Evolutionary conservation across 1,140 invertebrate species (phyloP), one percentile per base, ranked within the genome.

Genomic region (Drosophila sproati): DNA sequence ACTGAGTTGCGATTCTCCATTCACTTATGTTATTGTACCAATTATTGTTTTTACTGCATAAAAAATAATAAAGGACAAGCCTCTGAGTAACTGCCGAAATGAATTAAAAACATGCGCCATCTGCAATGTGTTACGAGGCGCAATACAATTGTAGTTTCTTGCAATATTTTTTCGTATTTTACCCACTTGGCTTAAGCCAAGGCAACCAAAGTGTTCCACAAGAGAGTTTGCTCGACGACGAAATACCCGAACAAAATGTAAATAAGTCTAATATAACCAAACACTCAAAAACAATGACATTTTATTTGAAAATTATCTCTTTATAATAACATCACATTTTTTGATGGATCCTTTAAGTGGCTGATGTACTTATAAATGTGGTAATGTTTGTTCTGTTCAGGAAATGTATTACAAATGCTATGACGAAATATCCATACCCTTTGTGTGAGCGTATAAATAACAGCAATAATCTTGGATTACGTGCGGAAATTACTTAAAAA

Each of bases 401-500:
- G 39, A 28, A 61, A 35, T 20, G 4, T 31, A 3, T 35, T 31
- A 35, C 45, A 37, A 12, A 61, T 34, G 39, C 48, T 5, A 32
- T 35, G 50, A 12, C 3, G 28, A 10, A 6, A 68, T 59, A 12
- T 7, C 6, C 4, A 45, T 5, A 37, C 20, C 10, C 39, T 61
- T 4, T 48, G 5, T 8, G 32, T 10, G 20, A 71, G 68, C 35
- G 60, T 69, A 48, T 34, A 47, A 63, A 56, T 77, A 72, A 73
- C 70, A 78, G 75, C 80, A 83, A 91, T 91, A 91, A 83, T 91
- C 87, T 91, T 88, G 82, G 87, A 91, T 91, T 91, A 91, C 87
- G 87, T 91, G 87, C 82, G 80, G 77, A 91, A 91, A 91, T 91
- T 91, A 91, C 87, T 91, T 91, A 91, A 91, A 91, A 91, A 91